A percentile compares a stretch with the other conserved stretches of the same genome.
Conservation (phyloP, 2,113 vertebrate genomes). For the Scomber japonicus region DNA sequence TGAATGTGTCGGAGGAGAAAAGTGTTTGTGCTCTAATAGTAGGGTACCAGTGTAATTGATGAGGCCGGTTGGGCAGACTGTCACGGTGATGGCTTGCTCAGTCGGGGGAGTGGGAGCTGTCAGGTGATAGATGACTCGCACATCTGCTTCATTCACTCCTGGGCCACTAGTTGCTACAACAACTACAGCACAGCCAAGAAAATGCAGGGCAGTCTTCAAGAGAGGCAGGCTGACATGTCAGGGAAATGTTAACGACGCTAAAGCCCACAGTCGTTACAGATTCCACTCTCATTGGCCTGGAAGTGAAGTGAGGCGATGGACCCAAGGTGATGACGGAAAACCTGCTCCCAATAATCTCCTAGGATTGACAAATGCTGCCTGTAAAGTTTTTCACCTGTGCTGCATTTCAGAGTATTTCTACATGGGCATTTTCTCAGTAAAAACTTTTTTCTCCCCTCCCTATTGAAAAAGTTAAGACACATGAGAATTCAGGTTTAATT, state of each 20-base stretch:
- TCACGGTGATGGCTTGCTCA: slow-evolving; percentile 91
- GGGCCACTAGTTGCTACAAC: slow-evolving; percentile 91
- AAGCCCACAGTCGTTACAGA: slow-evolving; percentile 84
- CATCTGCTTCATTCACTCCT: slow-evolving; percentile 92
- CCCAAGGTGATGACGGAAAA: slow-evolving; percentile 73
- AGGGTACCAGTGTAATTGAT: slow-evolving; percentile 83
- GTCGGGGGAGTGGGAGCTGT: slow-evolving; percentile 85
- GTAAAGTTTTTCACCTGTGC: slow-evolving; percentile 69
- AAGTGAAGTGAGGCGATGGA: slow-evolving; percentile 61
- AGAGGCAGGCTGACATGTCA: slow-evolving; percentile 86
- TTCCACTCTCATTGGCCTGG: slow-evolving; percentile 79
- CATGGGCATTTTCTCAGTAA: slow-evolving; percentile 23
- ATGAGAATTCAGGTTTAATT: slow-evolving; percentile 63
- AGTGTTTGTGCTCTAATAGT: slow-evolving; percentile 80
- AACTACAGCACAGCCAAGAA: slow-evolving; percentile 86
- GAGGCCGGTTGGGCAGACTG: slow-evolving; percentile 80
- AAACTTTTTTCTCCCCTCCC: neutral
- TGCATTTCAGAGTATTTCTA: slow-evolving; percentile 32
- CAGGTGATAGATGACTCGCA: slow-evolving; percentile 90
- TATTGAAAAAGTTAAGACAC: slow-evolving; percentile 20
- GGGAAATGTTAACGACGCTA: slow-evolving; percentile 90
- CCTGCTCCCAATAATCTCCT: slow-evolving; percentile 66
- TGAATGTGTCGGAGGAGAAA: slow-evolving; percentile 74
- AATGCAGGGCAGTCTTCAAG: slow-evolving; percentile 89
- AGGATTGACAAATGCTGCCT: slow-evolving; percentile 54